Percentiles rank a stretch among this genome's conserved stretches.
phyloP scores from a whole-genome alignment of 2,888 invertebrate genomes.

The Tetheella fluctuosa region DNA sequence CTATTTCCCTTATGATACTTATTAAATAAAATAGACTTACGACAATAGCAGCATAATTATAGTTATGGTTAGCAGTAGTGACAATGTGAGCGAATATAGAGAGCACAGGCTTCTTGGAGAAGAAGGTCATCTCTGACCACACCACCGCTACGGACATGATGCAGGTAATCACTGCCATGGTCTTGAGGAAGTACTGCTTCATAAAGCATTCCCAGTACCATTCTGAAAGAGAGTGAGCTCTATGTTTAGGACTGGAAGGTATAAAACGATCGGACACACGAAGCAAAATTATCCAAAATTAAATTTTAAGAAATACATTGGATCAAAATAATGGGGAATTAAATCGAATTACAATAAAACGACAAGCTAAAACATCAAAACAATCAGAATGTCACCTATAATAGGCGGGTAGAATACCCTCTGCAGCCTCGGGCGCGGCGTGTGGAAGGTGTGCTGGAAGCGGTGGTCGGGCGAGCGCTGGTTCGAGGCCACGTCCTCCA shows the following conservation, averaged over 20 bases:
- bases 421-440: slow-evolving; percentile 83
- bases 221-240: slow-evolving; percentile 88
- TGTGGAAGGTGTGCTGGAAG: slow-evolving; percentile 89
- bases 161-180: slow-evolving; percentile 88
- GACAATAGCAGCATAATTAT: slow-evolving; percentile 98
- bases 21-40: too few species aligned
- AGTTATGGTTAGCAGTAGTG: slow-evolving; percentile 89
- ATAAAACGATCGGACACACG: too few species aligned
- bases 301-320: too few species aligned
- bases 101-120: slow-evolving; percentile 94
- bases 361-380: too few species aligned
- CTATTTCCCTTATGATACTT: too few species aligned
- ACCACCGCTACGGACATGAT: slow-evolving; percentile 95
- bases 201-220: slow-evolving; percentile 98
- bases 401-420: slow-evolving; percentile 87
- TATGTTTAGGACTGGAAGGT: too few species aligned
- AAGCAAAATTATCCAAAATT: too few species aligned
- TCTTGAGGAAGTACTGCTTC: slow-evolving; percentile 90
- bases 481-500: slow-evolving; percentile 95
- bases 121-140: slow-evolving; percentile 99
- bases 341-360: too few species aligned
- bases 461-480: slow-evolving; percentile 82
- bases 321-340: too few species aligned
- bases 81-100: slow-evolving; percentile 98
- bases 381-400: slow-evolving; percentile 81